Conservation (phyloP, 2,888 invertebrate species). For the Sepiola atlantica region DNA sequence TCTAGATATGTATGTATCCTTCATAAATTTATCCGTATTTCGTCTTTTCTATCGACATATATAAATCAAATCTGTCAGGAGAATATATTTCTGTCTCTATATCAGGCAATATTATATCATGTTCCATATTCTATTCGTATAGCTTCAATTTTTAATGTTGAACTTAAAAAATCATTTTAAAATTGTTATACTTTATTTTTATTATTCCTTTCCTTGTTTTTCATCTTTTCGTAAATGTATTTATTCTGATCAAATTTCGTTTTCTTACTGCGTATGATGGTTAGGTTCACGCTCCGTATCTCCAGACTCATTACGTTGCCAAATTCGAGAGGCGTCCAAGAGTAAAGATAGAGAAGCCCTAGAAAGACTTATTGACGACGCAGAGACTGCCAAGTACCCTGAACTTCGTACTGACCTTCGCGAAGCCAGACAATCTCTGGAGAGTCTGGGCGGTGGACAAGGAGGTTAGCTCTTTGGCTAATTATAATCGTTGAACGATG, state of each 20-base stretch:
- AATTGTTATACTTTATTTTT: background rate
- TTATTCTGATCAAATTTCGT: background rate
- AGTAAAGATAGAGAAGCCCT: conserved; percentile 32
- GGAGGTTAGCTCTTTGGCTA: background rate
- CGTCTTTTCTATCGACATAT: background rate
- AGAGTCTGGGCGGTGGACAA: background rate
- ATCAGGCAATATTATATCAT: background rate
- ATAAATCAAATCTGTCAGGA: background rate
- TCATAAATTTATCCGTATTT: background rate
- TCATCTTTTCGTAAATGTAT: background rate
- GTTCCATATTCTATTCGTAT: background rate
- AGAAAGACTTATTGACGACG: conserved; percentile 36
- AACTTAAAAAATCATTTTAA: background rate
- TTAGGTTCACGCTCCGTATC: background rate
- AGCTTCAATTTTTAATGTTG: background rate
- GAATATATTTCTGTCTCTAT: background rate
- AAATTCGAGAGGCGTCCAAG: conserved; percentile 23
- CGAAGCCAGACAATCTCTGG: background rate
- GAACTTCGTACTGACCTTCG: background rate
- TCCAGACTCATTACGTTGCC: background rate
- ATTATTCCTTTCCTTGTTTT: background rate
- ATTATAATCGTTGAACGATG: background rate
- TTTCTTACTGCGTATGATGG: background rate
- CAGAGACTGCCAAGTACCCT: background rate
- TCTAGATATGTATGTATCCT: background rate